Base-by-base conservation (phyloP, 2,888 invertebrate genomes). In the Vanessa cardui region DNA sequence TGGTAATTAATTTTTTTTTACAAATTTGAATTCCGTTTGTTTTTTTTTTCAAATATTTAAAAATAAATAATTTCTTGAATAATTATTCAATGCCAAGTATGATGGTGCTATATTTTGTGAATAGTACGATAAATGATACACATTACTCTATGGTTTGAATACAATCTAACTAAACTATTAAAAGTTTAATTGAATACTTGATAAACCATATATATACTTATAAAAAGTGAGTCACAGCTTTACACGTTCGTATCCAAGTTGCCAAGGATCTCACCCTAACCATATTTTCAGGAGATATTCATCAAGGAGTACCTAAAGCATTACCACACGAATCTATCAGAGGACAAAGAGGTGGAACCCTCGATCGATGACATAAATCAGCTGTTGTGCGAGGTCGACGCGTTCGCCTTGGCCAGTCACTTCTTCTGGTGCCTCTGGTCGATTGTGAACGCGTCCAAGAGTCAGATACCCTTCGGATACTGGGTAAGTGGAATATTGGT, bases 381-480 rank as follows among this genome's bases (percentile, higher is more conserved):
- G 21, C 85, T 98, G 4, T 89, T 97, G 66, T 83, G 92, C 33
- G 99, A 99, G 88, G 95, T 98, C 45, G 95, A 96, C 70, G 94
- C 96, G 1, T 99, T 98, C 83, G 95, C 96, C 0, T 90, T 99
- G 70, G 97, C 96, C 33, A 97, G 98, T 58, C 98, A 99, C 85
- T 95, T 99, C 69, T 96, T 99, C 83, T 99, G 99, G 99, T 94
- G 95, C 1, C 93, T 99, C 0, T 99, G 99, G 99, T 95, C 96
- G 2, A 94, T 98, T 45, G 96, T 98, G 16, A 98, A 98, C 85
- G 97, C 97, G 0, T 95, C 96, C 71, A 96, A 95, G 59, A 97
- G 98, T 2, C 95, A 96, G 81, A 99, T 99, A 78, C 96, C 97
- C 20, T 99, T 99, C 81, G 98, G 98, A 66, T 99, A 99, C 83